Conservation (phyloP, 2,113 vertebrate genomes). For the Synchiropus splendidus region DNA sequence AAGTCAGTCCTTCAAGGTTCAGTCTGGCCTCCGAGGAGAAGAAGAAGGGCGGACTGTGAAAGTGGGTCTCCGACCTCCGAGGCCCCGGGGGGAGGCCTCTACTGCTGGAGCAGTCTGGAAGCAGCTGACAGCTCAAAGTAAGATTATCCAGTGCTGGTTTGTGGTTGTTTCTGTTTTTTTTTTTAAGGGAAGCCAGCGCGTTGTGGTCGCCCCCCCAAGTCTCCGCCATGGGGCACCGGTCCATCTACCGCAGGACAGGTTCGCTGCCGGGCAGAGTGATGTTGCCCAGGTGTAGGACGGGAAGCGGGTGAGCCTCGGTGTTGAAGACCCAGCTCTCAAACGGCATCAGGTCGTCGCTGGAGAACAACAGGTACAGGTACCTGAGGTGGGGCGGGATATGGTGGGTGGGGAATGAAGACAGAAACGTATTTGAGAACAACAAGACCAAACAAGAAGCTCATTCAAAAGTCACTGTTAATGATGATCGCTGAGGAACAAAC, state of each 20-base stretch:
- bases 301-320: conserved; percentile 93
- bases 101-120: conserved; percentile 13
- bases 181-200: neutral
- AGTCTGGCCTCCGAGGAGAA: too few species aligned
- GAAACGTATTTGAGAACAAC: too few species aligned
- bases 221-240: conserved; percentile 15
- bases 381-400: conserved; percentile 48
- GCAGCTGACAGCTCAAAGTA: conserved; percentile 21
- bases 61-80: too few species aligned
- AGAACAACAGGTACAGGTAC: conserved; percentile 97
- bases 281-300: conserved; percentile 89
- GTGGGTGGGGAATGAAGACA: too few species aligned
- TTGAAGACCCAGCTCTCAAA: conserved; percentile 98
- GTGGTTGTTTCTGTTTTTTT: conserved; percentile 1
- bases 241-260: conserved; percentile 73
- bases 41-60: too few species aligned
- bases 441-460: too few species aligned
- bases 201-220: conserved; percentile 16
- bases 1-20: too few species aligned
- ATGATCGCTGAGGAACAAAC: too few species aligned
- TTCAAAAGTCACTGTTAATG: too few species aligned
- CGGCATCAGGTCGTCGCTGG: conserved; percentile 89
- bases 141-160: conserved; percentile 38
- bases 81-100: neutral
- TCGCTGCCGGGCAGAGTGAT: conserved; percentile 87